Evolutionary conservation across 2,888 invertebrate genomes (phyloP).

Genomic region (Nycteola revayana): DNA sequence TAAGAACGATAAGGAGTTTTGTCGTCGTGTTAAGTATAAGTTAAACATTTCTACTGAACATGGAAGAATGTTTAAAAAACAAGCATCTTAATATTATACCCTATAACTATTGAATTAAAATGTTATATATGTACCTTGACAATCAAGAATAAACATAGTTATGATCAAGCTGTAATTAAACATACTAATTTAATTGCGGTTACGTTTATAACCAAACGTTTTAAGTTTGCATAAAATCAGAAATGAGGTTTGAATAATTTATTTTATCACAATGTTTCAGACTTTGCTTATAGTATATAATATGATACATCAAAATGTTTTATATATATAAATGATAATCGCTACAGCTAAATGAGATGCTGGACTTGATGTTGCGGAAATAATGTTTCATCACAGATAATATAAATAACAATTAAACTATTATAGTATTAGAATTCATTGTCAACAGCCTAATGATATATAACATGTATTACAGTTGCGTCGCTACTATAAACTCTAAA

Average conservation of each 20-base stretch:
- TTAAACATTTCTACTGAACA: too few species aligned
- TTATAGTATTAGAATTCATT: slow-evolving; percentile 29
- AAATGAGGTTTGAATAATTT: slow-evolving; percentile 54
- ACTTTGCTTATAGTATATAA: slow-evolving; percentile 52
- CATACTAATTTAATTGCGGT: too few species aligned
- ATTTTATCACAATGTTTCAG: slow-evolving; percentile 64
- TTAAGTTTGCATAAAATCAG: slow-evolving; percentile 29
- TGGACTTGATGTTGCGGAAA: slow-evolving; percentile 33
- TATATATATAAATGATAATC: slow-evolving; percentile 43
- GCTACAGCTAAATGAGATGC: slow-evolving; percentile 41
- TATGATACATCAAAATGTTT: slow-evolving; percentile 43
- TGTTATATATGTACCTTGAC: too few species aligned
- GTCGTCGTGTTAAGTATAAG: too few species aligned
- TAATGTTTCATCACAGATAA: slow-evolving; percentile 55
- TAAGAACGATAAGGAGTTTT: too few species aligned
- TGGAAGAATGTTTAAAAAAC: too few species aligned
- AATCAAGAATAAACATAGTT: too few species aligned
- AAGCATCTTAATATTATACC: too few species aligned
- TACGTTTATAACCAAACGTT: slow-evolving; percentile 10
- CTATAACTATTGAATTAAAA: too few species aligned
- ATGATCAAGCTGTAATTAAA: too few species aligned
- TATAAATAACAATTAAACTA: slow-evolving; percentile 47
- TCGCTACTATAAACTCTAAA: too few species aligned
- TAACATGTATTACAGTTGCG: too few species aligned
- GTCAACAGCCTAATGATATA: slow-evolving; percentile 23